Base-by-base conservation (phyloP, 2,888 invertebrate species). In the Macrostomum cliftonense region DNA sequence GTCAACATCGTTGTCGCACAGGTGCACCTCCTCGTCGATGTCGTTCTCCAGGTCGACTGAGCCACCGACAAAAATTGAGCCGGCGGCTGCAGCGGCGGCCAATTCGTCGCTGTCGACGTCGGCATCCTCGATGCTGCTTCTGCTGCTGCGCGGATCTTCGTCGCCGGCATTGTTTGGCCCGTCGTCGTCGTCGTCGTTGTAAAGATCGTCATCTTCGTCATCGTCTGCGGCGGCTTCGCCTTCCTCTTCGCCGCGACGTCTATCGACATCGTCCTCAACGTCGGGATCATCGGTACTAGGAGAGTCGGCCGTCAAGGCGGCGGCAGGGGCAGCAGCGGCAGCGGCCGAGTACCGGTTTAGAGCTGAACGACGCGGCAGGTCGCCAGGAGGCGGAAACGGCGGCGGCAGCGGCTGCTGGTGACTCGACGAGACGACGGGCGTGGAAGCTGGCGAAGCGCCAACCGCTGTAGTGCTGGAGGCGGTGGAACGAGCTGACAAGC, bases 341-440 rank as follows among this genome's bases (percentile, higher is more conserved):
- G 9, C 28, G 9, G 28, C 28, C 4, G 28, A 28, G 28, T 28
- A 28, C 28, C 28, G 28, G 28, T 28, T 28, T 9, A 28, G 9
- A 4, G 28, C 28, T 4, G 28, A 9, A 4, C 28, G 28, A 9
- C 28, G 28, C 4, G 28, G 28, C 4, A 28, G 28, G 28, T 28
- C 28, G 28, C 45, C 52, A 49, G 38, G 50, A 55, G 12, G 54
- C 53, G 11, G 57, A 57, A 7, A 50, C 47, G 13, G 52, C 52
- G 44, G 53, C 53, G 28, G 55, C 54, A 17, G 52, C 44, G 43
- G 56, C 57, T 2, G 56, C 54, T 42, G 56, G 56, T 43, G 56
- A 21, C 47, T 42, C 54, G 16, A 47, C 40, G 45, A 2, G 53
- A 54, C 37, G 51, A 51, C 4, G 56, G 52, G 37, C 51, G 54